Evolutionary conservation across 2,888 invertebrate species (phyloP).

Genomic region (Ephialtes manifestator): DNA sequence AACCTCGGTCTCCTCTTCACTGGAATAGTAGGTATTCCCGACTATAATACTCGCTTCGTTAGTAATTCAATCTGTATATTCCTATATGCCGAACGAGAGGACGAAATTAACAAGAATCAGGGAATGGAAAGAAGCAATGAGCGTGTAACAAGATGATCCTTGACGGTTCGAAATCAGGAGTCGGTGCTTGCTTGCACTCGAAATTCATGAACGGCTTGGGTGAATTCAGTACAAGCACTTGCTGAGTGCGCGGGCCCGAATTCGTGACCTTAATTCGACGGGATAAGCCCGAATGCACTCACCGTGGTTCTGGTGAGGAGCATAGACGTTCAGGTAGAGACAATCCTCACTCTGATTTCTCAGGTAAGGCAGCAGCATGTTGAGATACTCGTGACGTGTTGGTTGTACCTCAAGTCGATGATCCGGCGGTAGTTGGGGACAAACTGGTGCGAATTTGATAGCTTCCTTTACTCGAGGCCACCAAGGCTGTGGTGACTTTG

Average conservation of each 20-base stretch:
- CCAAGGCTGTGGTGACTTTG: conserved; percentile 94
- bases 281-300: conserved; percentile 82
- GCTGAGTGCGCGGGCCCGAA: conserved; percentile 38
- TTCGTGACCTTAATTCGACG: conserved; percentile 52
- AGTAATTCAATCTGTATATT: conserved; percentile 1
- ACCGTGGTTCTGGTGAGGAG: conserved; percentile 92
- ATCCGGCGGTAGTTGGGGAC: conserved; percentile 93
- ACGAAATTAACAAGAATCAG: conserved; percentile 14
- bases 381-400: conserved; percentile 91
- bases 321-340: conserved; percentile 96
- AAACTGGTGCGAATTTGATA: conserved; percentile 92
- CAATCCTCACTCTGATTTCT: conserved; percentile 94
- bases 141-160: conserved; percentile 22
- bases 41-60: conserved; percentile 11
- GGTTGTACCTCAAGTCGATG: conserved; percentile 88
- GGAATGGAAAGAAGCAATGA: conserved; percentile 23
- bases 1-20: too few species aligned
- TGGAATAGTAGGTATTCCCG: neutral
- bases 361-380: conserved; percentile 91
- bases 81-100: neutral
- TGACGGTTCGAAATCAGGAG: conserved; percentile 41
- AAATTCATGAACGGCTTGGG: conserved; percentile 42
- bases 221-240: conserved; percentile 10
- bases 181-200: conserved; percentile 14
- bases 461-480: conserved; percentile 89